Evolutionary conservation across 2,113 vertebrate species (phyloP).

Genomic region (Rhipidura dahli): DNA sequence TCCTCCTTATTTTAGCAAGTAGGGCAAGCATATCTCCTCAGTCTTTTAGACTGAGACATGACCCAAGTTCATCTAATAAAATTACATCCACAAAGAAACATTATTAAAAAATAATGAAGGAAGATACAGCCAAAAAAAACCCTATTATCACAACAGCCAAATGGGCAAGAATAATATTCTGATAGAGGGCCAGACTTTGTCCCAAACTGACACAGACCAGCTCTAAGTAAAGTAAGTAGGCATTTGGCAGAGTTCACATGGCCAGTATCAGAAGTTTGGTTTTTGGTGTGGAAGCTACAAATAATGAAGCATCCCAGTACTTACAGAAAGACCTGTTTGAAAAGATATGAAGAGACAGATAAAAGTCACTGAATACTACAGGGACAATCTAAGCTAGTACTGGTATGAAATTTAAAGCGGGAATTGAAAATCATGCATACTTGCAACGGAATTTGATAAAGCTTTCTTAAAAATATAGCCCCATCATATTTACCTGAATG

Average conservation of each 20-base stretch:
- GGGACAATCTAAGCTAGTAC: background rate
- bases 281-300: background rate
- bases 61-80: background rate
- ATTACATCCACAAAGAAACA: background rate
- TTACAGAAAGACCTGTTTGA: background rate
- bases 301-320: background rate
- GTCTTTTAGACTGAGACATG: background rate
- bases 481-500: background rate
- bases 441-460: background rate
- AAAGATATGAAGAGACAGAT: background rate
- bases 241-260: background rate
- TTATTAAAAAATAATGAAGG: background rate
- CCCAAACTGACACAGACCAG: background rate
- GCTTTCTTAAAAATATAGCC: background rate
- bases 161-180: background rate
- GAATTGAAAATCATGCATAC: background rate
- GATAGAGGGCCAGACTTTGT: background rate
- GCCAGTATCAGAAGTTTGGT: background rate
- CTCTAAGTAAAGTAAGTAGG: background rate
- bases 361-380: background rate
- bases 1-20: background rate
- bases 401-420: background rate
- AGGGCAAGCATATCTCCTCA: background rate
- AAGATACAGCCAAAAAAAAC: background rate
- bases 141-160: background rate